Conservation (phyloP, 2,888 invertebrate genomes). For the Tubulanus polymorphus region DNA sequence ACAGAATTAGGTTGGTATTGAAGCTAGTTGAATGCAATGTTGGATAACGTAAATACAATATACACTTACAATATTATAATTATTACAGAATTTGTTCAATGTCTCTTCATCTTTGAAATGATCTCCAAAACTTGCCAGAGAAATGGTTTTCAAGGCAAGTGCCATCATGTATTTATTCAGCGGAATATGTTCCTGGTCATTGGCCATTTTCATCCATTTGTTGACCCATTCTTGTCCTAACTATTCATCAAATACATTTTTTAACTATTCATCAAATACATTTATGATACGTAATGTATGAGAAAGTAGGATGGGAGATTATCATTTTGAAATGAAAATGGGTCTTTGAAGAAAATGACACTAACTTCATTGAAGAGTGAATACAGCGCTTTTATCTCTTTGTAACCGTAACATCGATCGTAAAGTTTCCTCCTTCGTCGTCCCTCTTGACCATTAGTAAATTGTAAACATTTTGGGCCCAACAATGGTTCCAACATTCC, state of each 20-base stretch:
- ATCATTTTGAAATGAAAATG: too few relatives aligned
- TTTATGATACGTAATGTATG: too few relatives aligned
- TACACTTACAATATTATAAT: slow-evolving; percentile 41
- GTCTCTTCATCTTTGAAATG: slow-evolving; percentile 37
- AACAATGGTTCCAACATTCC: slow-evolving; percentile 40
- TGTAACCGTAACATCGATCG: slow-evolving; percentile 32
- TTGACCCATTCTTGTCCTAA: slow-evolving; percentile 32
- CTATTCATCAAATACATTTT: too few relatives aligned
- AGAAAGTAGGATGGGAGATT: too few relatives aligned
- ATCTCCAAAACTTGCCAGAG: slow-evolving; percentile 37
- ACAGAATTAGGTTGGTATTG: slow-evolving; percentile 4
- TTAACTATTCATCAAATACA: too few relatives aligned
- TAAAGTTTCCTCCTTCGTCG: slow-evolving; percentile 31
- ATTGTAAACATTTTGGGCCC: slow-evolving; percentile 34
- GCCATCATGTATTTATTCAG: slow-evolving; percentile 40
- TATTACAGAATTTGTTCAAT: slow-evolving; percentile 30
- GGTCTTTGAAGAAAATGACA: too few relatives aligned
- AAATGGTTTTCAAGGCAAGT: slow-evolving; percentile 36
- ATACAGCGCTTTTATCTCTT: slow-evolving; percentile 23
- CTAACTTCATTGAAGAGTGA: slow-evolving; percentile 29
- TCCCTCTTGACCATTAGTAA: slow-evolving; percentile 42
- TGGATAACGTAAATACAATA: too few relatives aligned
- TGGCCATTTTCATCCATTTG: slow-evolving; percentile 35
- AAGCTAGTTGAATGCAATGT: too few relatives aligned
- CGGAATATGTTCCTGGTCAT: slow-evolving; percentile 46